Percentiles rank a stretch among this genome's conserved stretches.
Conservation (phyloP, 2,888 invertebrate species). For the Dexiosoma caninum region DNA sequence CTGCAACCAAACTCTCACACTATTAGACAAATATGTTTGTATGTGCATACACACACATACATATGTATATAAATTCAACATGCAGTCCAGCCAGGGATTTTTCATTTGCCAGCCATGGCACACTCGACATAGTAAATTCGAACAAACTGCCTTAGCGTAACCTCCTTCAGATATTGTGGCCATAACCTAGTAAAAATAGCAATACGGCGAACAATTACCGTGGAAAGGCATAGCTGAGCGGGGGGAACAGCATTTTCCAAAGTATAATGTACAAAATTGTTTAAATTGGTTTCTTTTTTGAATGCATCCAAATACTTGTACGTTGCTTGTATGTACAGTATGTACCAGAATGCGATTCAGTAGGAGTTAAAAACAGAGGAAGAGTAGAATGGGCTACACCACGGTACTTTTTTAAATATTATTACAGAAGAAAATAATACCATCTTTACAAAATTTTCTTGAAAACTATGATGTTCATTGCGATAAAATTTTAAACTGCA, state of each 20-base stretch:
- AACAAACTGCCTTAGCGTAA: constrained; percentile 18
- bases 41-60: neutral
- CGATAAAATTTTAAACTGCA: too few species aligned
- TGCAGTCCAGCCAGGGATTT: neutral
- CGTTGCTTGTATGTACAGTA: neutral
- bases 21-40: neutral
- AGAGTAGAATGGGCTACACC: constrained; percentile 30
- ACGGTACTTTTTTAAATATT: neutral
- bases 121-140: neutral
- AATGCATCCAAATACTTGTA: constrained; percentile 30
- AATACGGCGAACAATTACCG: constrained; percentile 42
- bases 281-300: constrained; percentile 34
- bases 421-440: too few species aligned
- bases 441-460: too few species aligned
- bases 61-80: neutral
- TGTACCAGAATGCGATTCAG: neutral
- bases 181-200: constrained; percentile 14
- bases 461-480: too few species aligned
- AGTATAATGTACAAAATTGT: constrained; percentile 36
- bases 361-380: neutral
- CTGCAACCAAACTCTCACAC: constrained; percentile 57
- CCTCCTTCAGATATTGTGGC: constrained; percentile 37
- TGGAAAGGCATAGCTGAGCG: neutral
- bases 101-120: neutral
- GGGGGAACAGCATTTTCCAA: neutral